Base-by-base conservation (phyloP, 2,797 vertebrate species). In the Betta splendens region DNA sequence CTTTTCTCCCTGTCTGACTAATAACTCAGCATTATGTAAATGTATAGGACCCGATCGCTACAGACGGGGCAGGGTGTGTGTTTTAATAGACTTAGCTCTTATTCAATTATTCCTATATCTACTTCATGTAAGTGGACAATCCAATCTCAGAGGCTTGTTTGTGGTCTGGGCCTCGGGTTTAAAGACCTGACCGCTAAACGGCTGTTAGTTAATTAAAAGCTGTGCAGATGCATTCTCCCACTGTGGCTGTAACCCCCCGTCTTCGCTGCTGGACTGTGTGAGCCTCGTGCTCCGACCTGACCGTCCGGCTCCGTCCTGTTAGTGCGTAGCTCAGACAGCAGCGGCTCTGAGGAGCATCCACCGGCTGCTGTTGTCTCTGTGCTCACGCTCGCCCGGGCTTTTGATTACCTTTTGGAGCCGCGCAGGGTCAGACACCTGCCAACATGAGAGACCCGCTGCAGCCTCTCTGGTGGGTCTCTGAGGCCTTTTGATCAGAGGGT, bases 401-500 rank as follows among this genome's bases (percentile, higher is more conserved):
- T 15, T 33, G 21, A 66, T 57, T 32, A 37, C 11, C n/a, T 44
- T 44, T 43, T 16, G 20, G 28, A 46, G 21, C 48, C 25, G 39
- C 32, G 33, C 25, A 42, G 12, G 31, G 32, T 40, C 25, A 23
- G 25, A 3, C 10, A 33, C n/a, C 31, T 32, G 32, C 33, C 32
- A 26, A 6, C 39, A 15, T 58, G 16, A 37, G 2, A 51, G 28
- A 15, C 22, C 31, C 42, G 40, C 49, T 43, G 58, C 51, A 47
- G 61, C 28, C 38, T 32, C 36, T 5, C 11, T 17, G 43, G 17
- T 10, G 3, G 12, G 22, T 45, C 17, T 52, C 38, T 39, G 5
- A 18, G 56, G 28, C 57, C 32, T 50, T 48, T 46, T 62, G 56
- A 54, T 72, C 21, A 29, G 9, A 7, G 37, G 38, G 48, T 56